A percentile compares a stretch with the other conserved stretches of the same genome.
Evolutionary conservation across 2,888 invertebrate species (phyloP).

Genomic region (Tetragonula carbonaria): DNA sequence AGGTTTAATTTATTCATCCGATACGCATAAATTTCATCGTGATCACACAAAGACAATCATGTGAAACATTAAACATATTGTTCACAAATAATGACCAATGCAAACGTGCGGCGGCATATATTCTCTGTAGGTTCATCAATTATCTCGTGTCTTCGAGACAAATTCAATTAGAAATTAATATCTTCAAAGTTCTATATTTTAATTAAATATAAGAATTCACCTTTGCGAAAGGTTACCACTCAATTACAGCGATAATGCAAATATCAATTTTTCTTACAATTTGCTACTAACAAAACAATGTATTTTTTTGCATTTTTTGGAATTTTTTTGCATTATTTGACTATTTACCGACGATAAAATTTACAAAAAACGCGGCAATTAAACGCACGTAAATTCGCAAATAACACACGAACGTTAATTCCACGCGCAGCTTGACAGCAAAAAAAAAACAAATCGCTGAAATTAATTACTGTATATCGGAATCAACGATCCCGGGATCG

Average conservation of each 20-base stretch:
- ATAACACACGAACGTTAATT: background rate
- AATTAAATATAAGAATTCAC: background rate
- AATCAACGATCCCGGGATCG: background rate
- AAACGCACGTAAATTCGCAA: background rate
- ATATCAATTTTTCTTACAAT: background rate
- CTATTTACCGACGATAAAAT: background rate
- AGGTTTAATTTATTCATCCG: background rate
- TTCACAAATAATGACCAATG: background rate
- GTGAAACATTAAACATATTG: conserved; percentile 9
- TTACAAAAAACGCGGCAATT: background rate
- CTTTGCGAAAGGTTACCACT: no score
- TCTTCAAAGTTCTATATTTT: background rate
- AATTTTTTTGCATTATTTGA: background rate
- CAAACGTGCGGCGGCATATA: background rate
- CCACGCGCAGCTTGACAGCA: background rate
- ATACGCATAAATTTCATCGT: background rate
- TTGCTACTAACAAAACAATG: background rate
- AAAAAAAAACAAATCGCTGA: background rate
- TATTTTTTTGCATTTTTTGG: background rate
- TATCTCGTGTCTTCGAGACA: no score
- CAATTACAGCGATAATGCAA: no score
- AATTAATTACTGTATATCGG: background rate
- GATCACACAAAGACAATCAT: background rate
- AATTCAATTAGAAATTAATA: background rate
- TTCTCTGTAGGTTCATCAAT: background rate